A percentile compares a stretch with the other conserved stretches of the same genome.
These are phyloP conservation scores for Gymnobelideus leadbeateri DNA, from an alignment of 2,113 vertebrate genomes.

Conservation along the genomic window DNA sequence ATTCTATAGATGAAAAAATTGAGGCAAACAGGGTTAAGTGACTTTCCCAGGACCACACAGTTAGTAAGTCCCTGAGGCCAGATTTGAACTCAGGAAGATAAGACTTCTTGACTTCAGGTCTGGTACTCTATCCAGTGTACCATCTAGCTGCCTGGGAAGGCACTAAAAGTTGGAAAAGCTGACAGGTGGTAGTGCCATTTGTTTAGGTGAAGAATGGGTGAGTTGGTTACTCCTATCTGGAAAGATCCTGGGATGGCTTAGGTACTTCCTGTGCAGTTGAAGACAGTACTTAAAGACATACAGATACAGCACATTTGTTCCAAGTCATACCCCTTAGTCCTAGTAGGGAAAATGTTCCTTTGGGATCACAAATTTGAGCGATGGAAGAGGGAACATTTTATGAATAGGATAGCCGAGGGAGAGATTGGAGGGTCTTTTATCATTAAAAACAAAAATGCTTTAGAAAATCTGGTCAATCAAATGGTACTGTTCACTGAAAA, in stretches of 20 bases:
- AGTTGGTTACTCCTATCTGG: background rate
- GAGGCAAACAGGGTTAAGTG: background rate
- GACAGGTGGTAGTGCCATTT: no score
- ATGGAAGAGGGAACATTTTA: background rate
- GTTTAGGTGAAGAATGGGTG: background rate
- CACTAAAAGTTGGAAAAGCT: no score
- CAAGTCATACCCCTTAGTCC: background rate
- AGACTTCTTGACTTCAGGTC: background rate
- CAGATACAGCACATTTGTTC: background rate
- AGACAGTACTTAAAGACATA: background rate
- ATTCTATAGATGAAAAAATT: background rate
- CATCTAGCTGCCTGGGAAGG: no score
- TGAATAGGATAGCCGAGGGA: background rate
- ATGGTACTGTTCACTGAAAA: background rate
- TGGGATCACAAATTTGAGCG: background rate
- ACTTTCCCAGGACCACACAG: background rate
- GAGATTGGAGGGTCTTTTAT: background rate
- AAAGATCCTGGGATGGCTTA: background rate
- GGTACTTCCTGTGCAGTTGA: background rate
- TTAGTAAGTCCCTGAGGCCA: background rate
- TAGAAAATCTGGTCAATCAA: background rate
- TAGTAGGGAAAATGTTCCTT: background rate
- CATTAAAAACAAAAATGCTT: background rate
- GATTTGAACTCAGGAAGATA: background rate
- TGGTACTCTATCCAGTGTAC: background rate